These are phyloP conservation scores for Salticus scenicus DNA, from an alignment of 2,888 invertebrate species.

Conservation along the genomic window DNA sequence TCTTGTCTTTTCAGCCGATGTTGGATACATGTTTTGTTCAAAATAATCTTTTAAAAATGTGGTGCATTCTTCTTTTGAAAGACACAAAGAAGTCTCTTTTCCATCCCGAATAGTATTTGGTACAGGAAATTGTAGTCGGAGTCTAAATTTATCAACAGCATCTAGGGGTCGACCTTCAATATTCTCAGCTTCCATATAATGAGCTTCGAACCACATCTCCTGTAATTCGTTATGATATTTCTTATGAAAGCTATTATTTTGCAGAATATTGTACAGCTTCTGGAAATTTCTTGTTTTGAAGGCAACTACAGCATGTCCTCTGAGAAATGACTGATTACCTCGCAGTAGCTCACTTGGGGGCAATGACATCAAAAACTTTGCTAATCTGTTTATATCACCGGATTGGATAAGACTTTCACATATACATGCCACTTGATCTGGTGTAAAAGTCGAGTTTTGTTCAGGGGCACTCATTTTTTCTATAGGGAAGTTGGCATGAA, in stretches of 20 bases:
- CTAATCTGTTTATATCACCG: conserved; percentile 80
- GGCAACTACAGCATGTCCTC: conserved; percentile 92
- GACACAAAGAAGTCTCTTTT: conserved; percentile 98
- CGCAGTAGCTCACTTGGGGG: conserved; percentile 86
- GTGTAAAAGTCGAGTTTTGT: conserved; percentile 73
- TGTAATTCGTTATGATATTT: conserved; percentile 91
- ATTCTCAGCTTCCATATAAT: conserved; percentile 87
- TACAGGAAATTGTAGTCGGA: conserved; percentile 94
- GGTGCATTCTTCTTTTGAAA: conserved; percentile 96
- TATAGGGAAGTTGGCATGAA: conserved; percentile 7
- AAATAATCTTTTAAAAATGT: conserved; percentile 95
- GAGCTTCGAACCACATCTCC: conserved; percentile 95
- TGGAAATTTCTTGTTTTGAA: conserved; percentile 91
- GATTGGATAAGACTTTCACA: conserved; percentile 77
- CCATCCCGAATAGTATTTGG: conserved; percentile 99
- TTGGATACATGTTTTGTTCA: conserved; percentile 82
- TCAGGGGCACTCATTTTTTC: conserved; percentile 39
- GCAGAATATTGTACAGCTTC: conserved; percentile 92
- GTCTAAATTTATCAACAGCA: conserved; percentile 95
- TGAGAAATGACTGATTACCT: conserved; percentile 90
- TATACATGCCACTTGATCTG: conserved; percentile 77
- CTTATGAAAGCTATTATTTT: conserved; percentile 90
- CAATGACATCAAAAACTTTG: conserved; percentile 89
- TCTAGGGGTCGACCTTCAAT: conserved; percentile 88
- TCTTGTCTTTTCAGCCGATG: conserved; percentile 93